These are phyloP conservation scores for Kryptopterus vitreolus DNA, from an alignment of 2,797 vertebrate species.

Conservation along the genomic window DNA sequence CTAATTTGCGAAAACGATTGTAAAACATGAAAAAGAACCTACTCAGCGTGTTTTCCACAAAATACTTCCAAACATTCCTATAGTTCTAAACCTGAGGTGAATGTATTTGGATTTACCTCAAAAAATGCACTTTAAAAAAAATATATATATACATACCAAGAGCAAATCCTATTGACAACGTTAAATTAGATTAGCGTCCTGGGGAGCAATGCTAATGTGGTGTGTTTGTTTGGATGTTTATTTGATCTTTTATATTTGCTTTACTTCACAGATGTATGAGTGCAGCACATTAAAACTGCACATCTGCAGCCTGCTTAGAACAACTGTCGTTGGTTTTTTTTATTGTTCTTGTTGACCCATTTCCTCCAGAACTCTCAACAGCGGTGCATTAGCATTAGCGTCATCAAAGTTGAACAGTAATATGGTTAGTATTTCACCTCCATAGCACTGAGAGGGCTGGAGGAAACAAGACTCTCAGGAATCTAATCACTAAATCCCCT, in stretches of 20 bases:
- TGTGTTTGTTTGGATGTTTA: background rate
- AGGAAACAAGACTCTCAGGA: slow-evolving; percentile 41
- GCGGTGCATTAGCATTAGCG: background rate
- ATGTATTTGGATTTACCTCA: too few relatives aligned
- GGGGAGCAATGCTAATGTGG: background rate
- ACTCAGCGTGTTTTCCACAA: background rate
- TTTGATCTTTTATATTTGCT: background rate
- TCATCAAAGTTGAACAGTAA: background rate
- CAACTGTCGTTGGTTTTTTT: too few relatives aligned
- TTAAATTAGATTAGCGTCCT: too few relatives aligned
- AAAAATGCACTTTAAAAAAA: too few relatives aligned
- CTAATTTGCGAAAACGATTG: too few relatives aligned
- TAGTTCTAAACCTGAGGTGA: background rate
- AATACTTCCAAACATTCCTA: background rate
- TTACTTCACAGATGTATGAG: background rate
- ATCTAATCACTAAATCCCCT: slow-evolving; percentile 49
- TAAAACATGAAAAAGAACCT: too few relatives aligned
- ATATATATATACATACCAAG: too few relatives aligned
- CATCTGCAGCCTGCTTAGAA: slow-evolving; percentile 17
- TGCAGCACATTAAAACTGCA: background rate
- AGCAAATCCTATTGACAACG: too few relatives aligned
- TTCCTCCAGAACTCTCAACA: slow-evolving; percentile 3
- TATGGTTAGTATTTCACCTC: slow-evolving; percentile 52
- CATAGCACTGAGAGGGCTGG: slow-evolving; percentile 28
- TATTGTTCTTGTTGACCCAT: slow-evolving; percentile 10